These are phyloP conservation scores for Omphaloscelis lunosa DNA, from an alignment of 2,888 invertebrate genomes.

Conservation along the genomic window DNA sequence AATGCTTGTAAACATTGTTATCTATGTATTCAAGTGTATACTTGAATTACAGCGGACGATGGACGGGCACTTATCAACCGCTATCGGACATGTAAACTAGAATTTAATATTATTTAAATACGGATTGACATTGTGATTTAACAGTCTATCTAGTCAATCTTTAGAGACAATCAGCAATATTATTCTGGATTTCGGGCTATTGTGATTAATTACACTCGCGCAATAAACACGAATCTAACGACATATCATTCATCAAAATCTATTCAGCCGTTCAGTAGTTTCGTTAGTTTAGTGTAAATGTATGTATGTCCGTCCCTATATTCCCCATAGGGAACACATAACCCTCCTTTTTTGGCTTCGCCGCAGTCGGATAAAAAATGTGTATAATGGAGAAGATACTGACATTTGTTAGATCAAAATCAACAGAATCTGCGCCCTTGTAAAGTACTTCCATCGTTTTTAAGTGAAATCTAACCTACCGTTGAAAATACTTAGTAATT, in stretches of 20 bases:
- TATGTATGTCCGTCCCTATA: too few relatives aligned
- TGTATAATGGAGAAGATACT: neutral
- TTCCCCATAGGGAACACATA: too few relatives aligned
- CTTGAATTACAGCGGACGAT: conserved; percentile 52
- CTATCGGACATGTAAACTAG: conserved; percentile 35
- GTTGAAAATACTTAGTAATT: neutral
- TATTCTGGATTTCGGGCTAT: neutral
- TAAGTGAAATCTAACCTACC: neutral
- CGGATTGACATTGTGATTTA: conserved; percentile 21
- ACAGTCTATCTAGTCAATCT: neutral
- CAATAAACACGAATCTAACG: too few relatives aligned
- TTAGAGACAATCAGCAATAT: neutral
- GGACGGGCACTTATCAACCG: conserved; percentile 8
- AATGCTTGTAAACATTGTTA: conserved; percentile 45
- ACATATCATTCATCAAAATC: too few relatives aligned
- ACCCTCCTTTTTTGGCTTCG: too few relatives aligned
- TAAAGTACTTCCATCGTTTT: neutral
- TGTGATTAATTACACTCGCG: neutral
- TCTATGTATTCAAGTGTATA: conserved; percentile 57
- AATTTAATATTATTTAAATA: conserved; percentile 33
- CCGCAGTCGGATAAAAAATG: neutral
- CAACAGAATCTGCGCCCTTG: neutral
- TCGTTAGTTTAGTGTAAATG: too few relatives aligned
- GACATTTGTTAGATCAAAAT: neutral
- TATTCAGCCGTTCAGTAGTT: too few relatives aligned